Base-by-base conservation (phyloP, 2,113 vertebrate species). In the Chlamydotis undulata region DNA sequence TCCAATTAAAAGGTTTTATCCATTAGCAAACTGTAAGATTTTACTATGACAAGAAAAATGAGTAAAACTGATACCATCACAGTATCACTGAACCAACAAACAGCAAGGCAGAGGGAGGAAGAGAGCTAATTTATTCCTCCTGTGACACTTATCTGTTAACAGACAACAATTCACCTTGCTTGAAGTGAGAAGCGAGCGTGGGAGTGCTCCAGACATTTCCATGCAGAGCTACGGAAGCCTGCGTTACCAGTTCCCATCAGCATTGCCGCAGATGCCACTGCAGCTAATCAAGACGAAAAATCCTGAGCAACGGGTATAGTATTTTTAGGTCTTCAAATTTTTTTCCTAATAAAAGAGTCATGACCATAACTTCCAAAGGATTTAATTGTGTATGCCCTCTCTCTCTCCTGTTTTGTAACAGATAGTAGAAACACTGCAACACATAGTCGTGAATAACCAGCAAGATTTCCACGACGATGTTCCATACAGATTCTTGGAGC, bases 131-230 rank as follows among this genome's bases (percentile, higher is more conserved):
- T 68, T 26, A 11, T 65, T 71, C 69, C 31, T 86, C 5, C 33
- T 1, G 4, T 56, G 55, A 23, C 50, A 21, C 21, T 63, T 87
- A 35, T 67, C 35, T 68, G 52, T 49, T 93, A 61, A 35, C 93
- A 99, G 98, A 71, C 98, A 99, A 64, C 89, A 98, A 2, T 89
- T 99, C 31, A 92, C 74, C 63, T 96, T 98, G 90, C 90, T 97
- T 1, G 89, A 97, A 74, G 97, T 98, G 88, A 98, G 31, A 23
- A 97, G 96, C 10, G 97, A 96, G 14, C 59, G 14, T 10, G 83
- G 21, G 8, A 96, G 63, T 31, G 7, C 74, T 17, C 76, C 63
- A 0, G 84, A 89, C 2, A 67, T 94, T 61, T 83, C 95, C 16
- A 25, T 97, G 94, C 82, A 97, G 76, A 98, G 82, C 92, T 97